phyloP scores from a whole-genome alignment of 2,888 invertebrate species.

The Atethmia centrago region DNA sequence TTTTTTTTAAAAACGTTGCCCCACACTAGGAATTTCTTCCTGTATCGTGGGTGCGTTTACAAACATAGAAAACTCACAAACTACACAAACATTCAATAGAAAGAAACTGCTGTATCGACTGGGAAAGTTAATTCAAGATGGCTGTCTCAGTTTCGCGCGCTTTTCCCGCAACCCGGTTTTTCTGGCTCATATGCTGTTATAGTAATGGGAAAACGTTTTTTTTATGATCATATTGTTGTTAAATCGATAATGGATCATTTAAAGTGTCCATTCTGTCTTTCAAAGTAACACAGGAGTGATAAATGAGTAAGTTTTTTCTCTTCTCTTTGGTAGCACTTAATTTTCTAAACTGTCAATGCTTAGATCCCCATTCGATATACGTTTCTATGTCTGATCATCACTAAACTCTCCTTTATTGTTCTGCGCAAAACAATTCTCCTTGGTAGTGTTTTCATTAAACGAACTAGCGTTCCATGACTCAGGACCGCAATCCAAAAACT shows the following conservation, averaged over 20 bases:
- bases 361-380: constrained; percentile 1
- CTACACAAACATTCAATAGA: too few relatives aligned
- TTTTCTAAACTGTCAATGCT: constrained; percentile 44
- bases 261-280: constrained; percentile 38
- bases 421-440: not conserved
- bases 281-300: constrained; percentile 49
- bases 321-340: constrained; percentile 2
- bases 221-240: constrained; percentile 52
- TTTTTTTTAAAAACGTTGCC: too few relatives aligned
- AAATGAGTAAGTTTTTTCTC: constrained; percentile 29
- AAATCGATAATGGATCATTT: constrained; percentile 44
- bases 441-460: constrained; percentile 25
- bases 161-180: constrained; percentile 71
- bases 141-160: constrained; percentile 65
- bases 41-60: too few relatives aligned
- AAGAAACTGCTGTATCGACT: constrained; percentile 60
- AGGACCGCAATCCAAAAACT: constrained; percentile 23
- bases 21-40: too few relatives aligned
- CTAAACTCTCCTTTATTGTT: constrained; percentile 9
- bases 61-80: too few relatives aligned
- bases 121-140: constrained; percentile 74
- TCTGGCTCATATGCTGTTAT: constrained; percentile 61
- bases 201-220: constrained; percentile 65
- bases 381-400: constrained; percentile 14
- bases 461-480: constrained; percentile 29